Percentiles rank a stretch among this genome's conserved stretches.
Conservation (phyloP, 2,888 invertebrate species). For the Linnaemya vulpina region DNA sequence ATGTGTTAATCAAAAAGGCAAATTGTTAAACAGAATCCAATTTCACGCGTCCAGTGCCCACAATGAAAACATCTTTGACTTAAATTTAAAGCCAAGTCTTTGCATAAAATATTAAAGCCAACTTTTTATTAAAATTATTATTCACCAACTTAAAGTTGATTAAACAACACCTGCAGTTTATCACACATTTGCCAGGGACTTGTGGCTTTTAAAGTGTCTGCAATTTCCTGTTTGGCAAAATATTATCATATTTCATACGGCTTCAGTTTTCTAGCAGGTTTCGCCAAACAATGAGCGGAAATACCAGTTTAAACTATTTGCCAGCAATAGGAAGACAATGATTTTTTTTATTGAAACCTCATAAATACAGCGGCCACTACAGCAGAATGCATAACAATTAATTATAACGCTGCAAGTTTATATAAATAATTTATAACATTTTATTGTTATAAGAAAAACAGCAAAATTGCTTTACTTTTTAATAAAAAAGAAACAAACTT, state of each 20-base stretch:
- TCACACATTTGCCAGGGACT: slow-evolving; percentile 53
- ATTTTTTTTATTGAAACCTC: slow-evolving; percentile 44
- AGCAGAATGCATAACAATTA: neutral
- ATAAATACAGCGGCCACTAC: slow-evolving; percentile 2
- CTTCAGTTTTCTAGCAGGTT: slow-evolving; percentile 8
- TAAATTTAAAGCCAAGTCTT: too few relatives aligned
- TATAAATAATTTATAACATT: neutral
- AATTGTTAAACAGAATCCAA: too few relatives aligned
- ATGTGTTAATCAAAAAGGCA: too few relatives aligned
- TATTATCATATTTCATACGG: slow-evolving; percentile 47
- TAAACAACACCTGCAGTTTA: slow-evolving; percentile 21
- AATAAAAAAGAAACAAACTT: neutral
- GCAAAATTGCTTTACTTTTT: neutral
- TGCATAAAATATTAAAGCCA: too few relatives aligned
- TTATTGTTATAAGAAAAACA: neutral
- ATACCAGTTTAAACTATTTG: slow-evolving; percentile 65
- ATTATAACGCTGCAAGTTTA: neutral
- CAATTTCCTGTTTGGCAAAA: slow-evolving; percentile 50
- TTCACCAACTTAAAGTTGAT: neutral
- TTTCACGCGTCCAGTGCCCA: too few relatives aligned
- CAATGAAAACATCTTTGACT: too few relatives aligned
- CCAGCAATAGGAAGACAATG: slow-evolving; percentile 56
- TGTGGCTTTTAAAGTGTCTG: slow-evolving; percentile 62
- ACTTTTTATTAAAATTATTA: neutral
- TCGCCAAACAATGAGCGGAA: slow-evolving; percentile 51